Percentiles rank a stretch among this genome's conserved stretches.
Evolutionary conservation across 2,797 vertebrate species (phyloP).

Genomic region (Momotus momota): DNA sequence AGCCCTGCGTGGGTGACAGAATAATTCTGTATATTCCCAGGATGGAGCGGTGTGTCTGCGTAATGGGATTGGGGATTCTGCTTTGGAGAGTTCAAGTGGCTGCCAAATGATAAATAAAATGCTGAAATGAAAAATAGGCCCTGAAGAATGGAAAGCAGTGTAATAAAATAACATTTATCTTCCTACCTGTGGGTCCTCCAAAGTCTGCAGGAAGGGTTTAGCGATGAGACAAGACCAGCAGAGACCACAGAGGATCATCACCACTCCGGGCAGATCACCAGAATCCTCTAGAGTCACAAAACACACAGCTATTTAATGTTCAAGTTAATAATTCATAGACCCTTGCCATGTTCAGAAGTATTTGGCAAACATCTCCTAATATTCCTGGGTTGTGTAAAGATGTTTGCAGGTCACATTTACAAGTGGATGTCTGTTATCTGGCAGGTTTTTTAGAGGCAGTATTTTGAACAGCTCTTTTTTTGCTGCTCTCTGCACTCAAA

Average conservation of each 20-base stretch:
- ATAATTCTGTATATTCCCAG: background rate
- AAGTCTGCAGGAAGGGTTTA: background rate
- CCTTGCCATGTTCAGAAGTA: background rate
- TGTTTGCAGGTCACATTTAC: background rate
- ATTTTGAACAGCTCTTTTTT: background rate
- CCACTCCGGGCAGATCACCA: background rate
- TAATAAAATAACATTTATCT: background rate
- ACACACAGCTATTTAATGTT: fast-evolving
- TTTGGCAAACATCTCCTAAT: background rate
- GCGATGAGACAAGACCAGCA: background rate
- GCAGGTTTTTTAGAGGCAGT: background rate
- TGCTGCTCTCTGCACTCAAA: background rate
- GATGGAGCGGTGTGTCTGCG: background rate
- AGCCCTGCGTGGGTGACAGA: background rate
- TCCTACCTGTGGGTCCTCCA: background rate
- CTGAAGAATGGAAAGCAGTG: background rate
- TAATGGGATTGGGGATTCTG: background rate
- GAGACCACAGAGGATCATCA: background rate
- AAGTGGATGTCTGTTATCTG: background rate
- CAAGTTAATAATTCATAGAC: background rate
- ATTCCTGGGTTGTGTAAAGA: conserved; percentile 7
- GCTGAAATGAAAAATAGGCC: background rate
- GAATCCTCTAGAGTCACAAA: background rate
- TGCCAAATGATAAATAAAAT: conserved; percentile 38
- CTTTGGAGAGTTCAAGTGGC: background rate